Evolutionary conservation across 2,888 invertebrate species (phyloP), one percentile per base, ranked within the genome.

Genomic region (Aporophyla lueneburgensis): DNA sequence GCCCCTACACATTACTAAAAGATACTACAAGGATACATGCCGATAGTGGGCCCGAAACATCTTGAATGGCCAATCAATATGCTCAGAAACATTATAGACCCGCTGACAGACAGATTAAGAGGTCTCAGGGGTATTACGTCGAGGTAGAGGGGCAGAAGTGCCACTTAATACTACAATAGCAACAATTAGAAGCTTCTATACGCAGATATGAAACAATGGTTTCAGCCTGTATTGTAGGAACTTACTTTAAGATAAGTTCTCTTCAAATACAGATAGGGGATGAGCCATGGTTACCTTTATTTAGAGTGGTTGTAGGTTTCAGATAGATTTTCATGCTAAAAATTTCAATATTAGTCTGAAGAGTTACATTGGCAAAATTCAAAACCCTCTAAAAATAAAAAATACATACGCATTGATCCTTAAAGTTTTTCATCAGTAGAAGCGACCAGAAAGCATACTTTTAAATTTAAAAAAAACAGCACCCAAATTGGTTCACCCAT

Each of bases 41-140:
- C 19, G 43, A 59, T 72, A 56, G 66, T 75, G 56, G 71, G 7
- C 56, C 19, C 19, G 54, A 54, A 71, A 72, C 72, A 80, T 67
- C 70, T 86, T 84, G 74, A 75, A 75, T 79, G 71, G 66, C 72
- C 78, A 78, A 88, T 86, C 88, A 88, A 87, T 84, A 88, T 77
- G 70, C 71, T 49, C 49, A 43, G 72, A 72, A 66, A 79, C 75
- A 74, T 84, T 74, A 79, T 74, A 71, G 71, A 76, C 66, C 65
- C 27, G 65, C 79, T 79, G 79, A 80, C 73, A 68, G 78, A 62
- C 63, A 75, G 81, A 87, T 89, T 86, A 88, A 72, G 71, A 74
- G 72, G 66, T 53, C 84, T 75, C 80, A 2, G 66, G 46, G 69
- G 81, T 54, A 65, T 83, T 67, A 78, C 62, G 19, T 16, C 0